Evolutionary conservation across 2,888 invertebrate species (phyloP), one percentile per base, ranked within the genome.

Genomic region (Drosophila barbarae): DNA sequence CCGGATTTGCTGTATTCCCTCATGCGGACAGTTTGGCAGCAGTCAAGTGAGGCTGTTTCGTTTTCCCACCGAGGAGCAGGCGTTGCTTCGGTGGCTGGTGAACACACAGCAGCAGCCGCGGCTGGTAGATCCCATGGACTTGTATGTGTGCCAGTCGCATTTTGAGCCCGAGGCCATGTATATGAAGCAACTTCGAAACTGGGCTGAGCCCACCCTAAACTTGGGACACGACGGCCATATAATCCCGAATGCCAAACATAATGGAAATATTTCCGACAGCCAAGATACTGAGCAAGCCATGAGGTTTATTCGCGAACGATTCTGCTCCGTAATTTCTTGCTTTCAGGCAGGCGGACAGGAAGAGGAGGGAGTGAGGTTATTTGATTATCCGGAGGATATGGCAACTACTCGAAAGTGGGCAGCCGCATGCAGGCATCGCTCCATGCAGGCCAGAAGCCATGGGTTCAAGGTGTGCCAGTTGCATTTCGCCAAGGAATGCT

Each of bases 181-280:
- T 23, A 70, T 72, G 18, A 72, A 69, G 26, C 78, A 85, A 30
- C 59, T 85, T 2, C 71, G 76, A 5, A 72, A 76, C 28, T 87
- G 87, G 74, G 85, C 87, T 0, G 61, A 86, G 50, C 88, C 87
- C 5, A 87, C 87, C 0, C n/a, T 85, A 8, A 68, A 74, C 13
- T 65, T 87, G 6, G 87, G 84, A 0, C 87, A 87, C 41, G 60
- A 70, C 5, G 77, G 71, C 0, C 54, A 74, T 15, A 53, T 85
- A 6, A 77, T 84, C 21, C 74, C 76, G 4, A 87, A 86, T 71
- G 73, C 77, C 3, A 60, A 56, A 52, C 86, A 83, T 41, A 82
- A 71, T 47, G 76, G 84, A 9, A 71, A 77, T 41, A 73, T 80
- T 44, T 71, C 75, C 15, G 72, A 77, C 18, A 72, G 71, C 39